Base-by-base conservation (phyloP, 2,888 invertebrate genomes). In the Heliconius ethilla region DNA sequence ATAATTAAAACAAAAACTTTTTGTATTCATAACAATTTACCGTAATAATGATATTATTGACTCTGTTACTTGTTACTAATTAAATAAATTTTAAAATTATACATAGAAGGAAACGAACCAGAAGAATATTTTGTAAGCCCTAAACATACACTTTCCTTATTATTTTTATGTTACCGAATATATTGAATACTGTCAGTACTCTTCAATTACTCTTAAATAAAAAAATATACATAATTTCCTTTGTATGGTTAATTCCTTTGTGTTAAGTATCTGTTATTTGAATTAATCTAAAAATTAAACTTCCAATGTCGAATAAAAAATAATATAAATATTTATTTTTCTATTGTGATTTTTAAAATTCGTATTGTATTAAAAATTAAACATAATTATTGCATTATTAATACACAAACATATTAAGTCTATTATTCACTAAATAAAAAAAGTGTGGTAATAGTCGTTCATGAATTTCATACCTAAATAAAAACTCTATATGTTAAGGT, bases 381-480 rank as follows among this genome's bases (percentile, higher is more conserved):
- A 69, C n/a, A 40, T 7, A 40, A 9, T 37, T 67, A 37, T n/a
- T 67, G 33, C 18, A 27, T 45, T 29, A 51, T 15, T 33, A 55
- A 55, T n/a, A 55, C 22, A 27, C 18, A 29, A 55, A 13, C 22
- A 22, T 51, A 51, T 27, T 29, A 70, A 59, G 18, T 70, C 5
- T 51, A 22, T 33, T 55, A 70, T 7, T 15, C 27, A 37, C 40
- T 25, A 10, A 63, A 72, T 25, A 73, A 55, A 55, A 55, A 51
- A 55, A 65, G 37, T 67, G 72, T 79, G 72, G 75, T 77, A 77
- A 75, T 77, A 66, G 59, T 62, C 25, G 67, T 67, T 66, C 66
- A 83, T 82, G 82, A 83, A 84, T 82, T 76, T 82, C 82, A 70
- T 79, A 79, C 73, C 66, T 70, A 77, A 55, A 81, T 78, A 77